phyloP scores from a whole-genome alignment of 2,888 invertebrate genomes.

The Tromatobia lineatoria region DNA sequence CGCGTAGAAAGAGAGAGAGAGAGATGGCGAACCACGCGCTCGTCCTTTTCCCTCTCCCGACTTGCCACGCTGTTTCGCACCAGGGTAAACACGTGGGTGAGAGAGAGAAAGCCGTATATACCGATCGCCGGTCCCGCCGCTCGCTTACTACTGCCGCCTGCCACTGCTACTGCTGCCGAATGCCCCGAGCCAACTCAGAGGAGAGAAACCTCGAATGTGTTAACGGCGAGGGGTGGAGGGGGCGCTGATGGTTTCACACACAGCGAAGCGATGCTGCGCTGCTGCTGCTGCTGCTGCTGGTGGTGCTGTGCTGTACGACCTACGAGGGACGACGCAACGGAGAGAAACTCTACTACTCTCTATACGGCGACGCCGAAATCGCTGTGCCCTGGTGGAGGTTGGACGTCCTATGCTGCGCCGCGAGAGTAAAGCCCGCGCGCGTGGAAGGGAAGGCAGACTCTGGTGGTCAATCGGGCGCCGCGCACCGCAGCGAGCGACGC shows the following conservation, averaged over 20 bases:
- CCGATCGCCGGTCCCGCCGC: conserved; percentile 61
- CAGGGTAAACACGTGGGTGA: conserved; percentile 10
- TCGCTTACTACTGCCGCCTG: conserved; percentile 60
- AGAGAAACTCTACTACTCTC: conserved; percentile 22
- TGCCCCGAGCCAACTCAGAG: conserved; percentile 65
- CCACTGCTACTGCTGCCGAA: conserved; percentile 69
- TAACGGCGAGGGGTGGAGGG: conserved; percentile 53
- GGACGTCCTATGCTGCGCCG: conserved; percentile 78
- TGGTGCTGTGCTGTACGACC: not conserved
- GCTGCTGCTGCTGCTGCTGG: not conserved
- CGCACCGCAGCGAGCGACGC: conserved; percentile 84
- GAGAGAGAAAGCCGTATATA: conserved; percentile 54
- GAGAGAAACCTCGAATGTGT: conserved; percentile 54
- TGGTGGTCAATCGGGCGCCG: conserved; percentile 85
- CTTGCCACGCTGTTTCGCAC: not conserved
- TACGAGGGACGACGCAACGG: not conserved
- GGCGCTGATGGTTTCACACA: not conserved
- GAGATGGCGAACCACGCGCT: conserved; percentile 9
- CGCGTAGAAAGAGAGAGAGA: conserved; percentile 23
- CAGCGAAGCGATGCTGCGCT: not conserved
- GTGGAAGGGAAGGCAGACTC: conserved; percentile 83
- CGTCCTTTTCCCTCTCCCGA: conserved; percentile 19
- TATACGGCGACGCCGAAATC: conserved; percentile 52
- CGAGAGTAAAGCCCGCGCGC: conserved; percentile 75
- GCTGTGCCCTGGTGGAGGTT: conserved; percentile 72